A percentile compares a stretch with the other conserved stretches of the same genome.
Evolutionary conservation across 2,113 vertebrate species (phyloP).

Genomic region (Malurus cyaneus): DNA sequence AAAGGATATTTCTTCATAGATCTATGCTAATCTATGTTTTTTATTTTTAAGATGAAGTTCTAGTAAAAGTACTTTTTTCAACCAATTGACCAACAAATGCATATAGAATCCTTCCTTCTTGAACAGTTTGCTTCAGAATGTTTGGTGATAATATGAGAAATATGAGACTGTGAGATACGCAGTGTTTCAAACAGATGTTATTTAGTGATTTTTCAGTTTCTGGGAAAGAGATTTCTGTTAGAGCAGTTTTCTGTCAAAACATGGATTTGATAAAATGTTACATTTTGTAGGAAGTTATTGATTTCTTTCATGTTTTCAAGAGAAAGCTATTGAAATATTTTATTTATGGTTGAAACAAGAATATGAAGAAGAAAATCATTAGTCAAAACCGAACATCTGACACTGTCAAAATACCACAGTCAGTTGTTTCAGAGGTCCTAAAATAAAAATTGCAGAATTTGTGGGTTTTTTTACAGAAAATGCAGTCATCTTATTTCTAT

Average conservation of each 20-base stretch:
- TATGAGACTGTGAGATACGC: neutral
- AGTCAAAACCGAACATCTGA: neutral
- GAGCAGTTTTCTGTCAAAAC: neutral
- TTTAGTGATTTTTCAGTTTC: neutral
- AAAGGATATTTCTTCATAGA: neutral
- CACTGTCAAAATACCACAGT: neutral
- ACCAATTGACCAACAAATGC: neutral
- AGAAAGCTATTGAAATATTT: neutral
- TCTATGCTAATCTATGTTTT: neutral
- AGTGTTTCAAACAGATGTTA: neutral
- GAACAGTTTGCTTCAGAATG: neutral
- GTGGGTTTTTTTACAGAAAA: neutral
- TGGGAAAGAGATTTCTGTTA: neutral
- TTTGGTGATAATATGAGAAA: neutral
- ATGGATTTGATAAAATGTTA: neutral
- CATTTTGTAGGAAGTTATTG: neutral
- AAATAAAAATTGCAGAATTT: conserved; percentile 11
- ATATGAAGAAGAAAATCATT: neutral
- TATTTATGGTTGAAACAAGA: neutral
- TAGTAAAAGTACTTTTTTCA: neutral
- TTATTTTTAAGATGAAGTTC: neutral
- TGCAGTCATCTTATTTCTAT: neutral
- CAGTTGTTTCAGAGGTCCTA: neutral
- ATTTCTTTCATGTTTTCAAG: neutral
- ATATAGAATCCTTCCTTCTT: neutral